These are phyloP conservation scores for Chymomyza caudatula DNA, from an alignment of 2,888 invertebrate species.

Conservation along the genomic window DNA sequence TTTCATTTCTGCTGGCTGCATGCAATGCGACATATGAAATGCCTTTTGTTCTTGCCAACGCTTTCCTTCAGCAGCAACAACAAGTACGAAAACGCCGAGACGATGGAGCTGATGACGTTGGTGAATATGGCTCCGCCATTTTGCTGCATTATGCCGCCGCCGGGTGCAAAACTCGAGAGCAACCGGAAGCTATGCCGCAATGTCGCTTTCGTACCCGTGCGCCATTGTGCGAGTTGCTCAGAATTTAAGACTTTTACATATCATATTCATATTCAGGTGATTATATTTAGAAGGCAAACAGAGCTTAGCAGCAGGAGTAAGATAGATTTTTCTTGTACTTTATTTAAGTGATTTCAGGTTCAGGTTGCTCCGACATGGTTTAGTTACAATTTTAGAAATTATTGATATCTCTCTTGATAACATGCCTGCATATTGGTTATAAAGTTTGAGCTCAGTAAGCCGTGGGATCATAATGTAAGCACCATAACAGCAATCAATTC, in stretches of 20 bases:
- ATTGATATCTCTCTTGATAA: no score
- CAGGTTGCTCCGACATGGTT: no score
- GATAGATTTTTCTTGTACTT: no score
- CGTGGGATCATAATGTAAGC: no score
- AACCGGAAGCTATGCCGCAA: conserved; percentile 57
- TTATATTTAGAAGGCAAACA: no score
- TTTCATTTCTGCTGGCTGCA: neutral
- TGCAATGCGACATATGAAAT: neutral
- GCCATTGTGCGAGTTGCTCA: conserved; percentile 34
- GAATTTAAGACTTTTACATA: neutral
- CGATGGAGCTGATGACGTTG: neutral
- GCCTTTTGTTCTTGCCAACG: neutral
- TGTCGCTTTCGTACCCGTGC: conserved; percentile 47
- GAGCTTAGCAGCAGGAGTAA: no score
- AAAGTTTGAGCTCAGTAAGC: no score
- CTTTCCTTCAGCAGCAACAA: neutral
- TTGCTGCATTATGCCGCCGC: neutral
- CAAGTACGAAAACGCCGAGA: neutral
- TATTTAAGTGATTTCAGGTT: no score
- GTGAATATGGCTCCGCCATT: neutral
- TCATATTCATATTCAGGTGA: neutral
- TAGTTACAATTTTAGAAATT: no score
- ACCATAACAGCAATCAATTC: no score
- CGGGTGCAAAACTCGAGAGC: conserved; percentile 18
- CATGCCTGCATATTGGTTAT: no score